Evolutionary conservation across 1,140 invertebrate species (phyloP).

Genomic region (Zaprionus gabonicus): DNA sequence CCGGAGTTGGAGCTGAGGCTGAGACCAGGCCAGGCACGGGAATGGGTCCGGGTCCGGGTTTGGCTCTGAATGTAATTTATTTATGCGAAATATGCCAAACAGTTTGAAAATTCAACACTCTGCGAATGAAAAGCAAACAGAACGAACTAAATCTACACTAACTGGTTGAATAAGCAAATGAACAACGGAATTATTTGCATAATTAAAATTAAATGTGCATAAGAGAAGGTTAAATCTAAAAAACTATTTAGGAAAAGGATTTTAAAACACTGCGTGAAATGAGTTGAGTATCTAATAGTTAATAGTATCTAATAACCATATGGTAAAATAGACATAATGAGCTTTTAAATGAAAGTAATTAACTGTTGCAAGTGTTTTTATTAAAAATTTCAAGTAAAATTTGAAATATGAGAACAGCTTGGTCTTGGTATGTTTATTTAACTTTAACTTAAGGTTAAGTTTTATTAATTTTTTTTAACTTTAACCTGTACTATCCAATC

Average conservation of each 20-base stretch:
- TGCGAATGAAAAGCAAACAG: conserved; percentile 14
- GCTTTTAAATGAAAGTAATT: neutral
- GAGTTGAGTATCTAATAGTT: neutral
- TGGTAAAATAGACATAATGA: neutral
- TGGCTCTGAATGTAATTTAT: conserved; percentile 67
- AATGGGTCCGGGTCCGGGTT: conserved; percentile 12
- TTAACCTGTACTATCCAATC: too few species aligned
- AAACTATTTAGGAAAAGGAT: neutral
- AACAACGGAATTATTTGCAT: neutral
- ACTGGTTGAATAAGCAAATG: conserved; percentile 1
- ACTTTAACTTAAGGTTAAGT: too few species aligned
- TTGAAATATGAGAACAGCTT: too few species aligned
- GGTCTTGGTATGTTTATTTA: too few species aligned
- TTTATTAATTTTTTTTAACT: too few species aligned
- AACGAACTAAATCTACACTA: conserved; percentile 48
- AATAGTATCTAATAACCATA: neutral
- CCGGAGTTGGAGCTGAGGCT: conserved; percentile 8
- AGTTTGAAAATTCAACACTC: conserved; percentile 52
- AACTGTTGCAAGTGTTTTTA: neutral
- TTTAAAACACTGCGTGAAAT: neutral
- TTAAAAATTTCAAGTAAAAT: neutral
- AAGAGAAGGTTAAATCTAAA: neutral
- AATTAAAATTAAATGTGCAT: neutral
- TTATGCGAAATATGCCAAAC: conserved; percentile 69
- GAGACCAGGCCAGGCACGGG: neutral